Evolutionary conservation across 2,113 vertebrate species (phyloP), one percentile per base, ranked within the genome.

Genomic region (Fulica atra): DNA sequence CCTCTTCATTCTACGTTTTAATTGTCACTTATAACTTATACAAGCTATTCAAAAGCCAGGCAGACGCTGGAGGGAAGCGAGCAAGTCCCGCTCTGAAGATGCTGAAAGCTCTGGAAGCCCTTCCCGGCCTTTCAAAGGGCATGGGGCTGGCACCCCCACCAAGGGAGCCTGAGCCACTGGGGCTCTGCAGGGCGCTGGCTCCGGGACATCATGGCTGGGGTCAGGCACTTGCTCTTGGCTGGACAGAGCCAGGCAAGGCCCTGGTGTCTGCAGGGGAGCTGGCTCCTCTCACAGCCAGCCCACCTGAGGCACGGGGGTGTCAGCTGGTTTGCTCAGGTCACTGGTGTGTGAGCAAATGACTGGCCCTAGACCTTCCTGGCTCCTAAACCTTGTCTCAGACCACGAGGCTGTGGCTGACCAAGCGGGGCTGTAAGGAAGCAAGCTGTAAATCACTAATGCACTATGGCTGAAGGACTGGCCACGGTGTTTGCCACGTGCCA

Each of bases 1-100:
- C 44, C 77, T 90, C 90, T 93, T 94, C 68, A 60, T 86, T 96
- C 92, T 81, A 92, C 81, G 60, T 93, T 93, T 92, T 86, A 90
- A 86, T 95, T 95, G 86, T 93, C 72, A 84, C 88, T 90, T 92
- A 72, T 78, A 88, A 86, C 72, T 68, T 74, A 81, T 86, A 86
- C 36, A 59, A 96, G 64, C 86, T 86, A 89, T 90, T 95, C 79
- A 93, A 96, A 92, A 92, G 66, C 79, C 93, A 94, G 89, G 54
- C 85, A 80, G 81, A 38, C 4, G 35, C 82, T 44, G 85, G 82
- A 89, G 83, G 77, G 69, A 56, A 86, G 64, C 0, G 1, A 86
- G 60, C 0, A 13, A 90, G 60, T 33, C 76, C 88, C 19, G 7
- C 59, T 53, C 69, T 72, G n/a, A 66, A 88, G 35, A 3, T 1